These are phyloP conservation scores for Gallinago solitaria DNA, from an alignment of 2,797 vertebrate species.

Conservation along the genomic window DNA sequence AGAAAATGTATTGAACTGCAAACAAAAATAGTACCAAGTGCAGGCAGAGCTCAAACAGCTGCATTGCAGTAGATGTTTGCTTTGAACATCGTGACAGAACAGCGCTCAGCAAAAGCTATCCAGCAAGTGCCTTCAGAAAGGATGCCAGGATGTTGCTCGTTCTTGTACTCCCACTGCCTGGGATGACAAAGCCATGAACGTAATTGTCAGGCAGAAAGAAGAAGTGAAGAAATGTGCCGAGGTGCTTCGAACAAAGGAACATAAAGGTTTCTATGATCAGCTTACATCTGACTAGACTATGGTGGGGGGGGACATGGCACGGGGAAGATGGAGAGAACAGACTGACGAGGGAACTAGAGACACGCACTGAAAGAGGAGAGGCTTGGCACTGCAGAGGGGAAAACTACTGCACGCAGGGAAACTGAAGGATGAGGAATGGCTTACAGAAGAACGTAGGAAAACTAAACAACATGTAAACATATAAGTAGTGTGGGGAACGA, in stretches of 20 bases:
- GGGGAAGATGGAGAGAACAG: not conserved
- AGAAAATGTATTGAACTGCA: conserved; percentile 49
- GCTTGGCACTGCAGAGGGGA: not conserved
- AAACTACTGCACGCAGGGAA: not conserved
- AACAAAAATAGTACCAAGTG: conserved; percentile 51
- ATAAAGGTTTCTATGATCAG: conserved; percentile 2
- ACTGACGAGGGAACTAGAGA: not conserved
- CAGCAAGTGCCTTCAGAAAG: not conserved
- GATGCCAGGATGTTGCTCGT: conserved; percentile 10
- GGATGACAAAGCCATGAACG: conserved; percentile 34
- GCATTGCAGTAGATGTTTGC: conserved; percentile 68
- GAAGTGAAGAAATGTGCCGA: not conserved
- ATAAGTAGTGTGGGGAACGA: not conserved
- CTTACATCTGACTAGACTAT: not conserved
- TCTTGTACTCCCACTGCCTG: conserved; percentile 39
- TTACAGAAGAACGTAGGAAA: not conserved
- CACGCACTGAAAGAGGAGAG: not conserved
- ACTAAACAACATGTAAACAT: not conserved
- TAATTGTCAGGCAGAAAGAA: conserved; percentile 47
- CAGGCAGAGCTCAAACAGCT: conserved; percentile 61
- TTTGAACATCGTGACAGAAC: conserved; percentile 51
- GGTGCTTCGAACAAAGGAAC: not conserved
- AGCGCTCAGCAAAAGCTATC: conserved; percentile 14
- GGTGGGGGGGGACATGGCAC: fast-evolving
- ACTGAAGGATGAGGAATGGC: not conserved